Evolutionary conservation across 2,113 vertebrate species (phyloP).

Genomic region (Pagrus major): DNA sequence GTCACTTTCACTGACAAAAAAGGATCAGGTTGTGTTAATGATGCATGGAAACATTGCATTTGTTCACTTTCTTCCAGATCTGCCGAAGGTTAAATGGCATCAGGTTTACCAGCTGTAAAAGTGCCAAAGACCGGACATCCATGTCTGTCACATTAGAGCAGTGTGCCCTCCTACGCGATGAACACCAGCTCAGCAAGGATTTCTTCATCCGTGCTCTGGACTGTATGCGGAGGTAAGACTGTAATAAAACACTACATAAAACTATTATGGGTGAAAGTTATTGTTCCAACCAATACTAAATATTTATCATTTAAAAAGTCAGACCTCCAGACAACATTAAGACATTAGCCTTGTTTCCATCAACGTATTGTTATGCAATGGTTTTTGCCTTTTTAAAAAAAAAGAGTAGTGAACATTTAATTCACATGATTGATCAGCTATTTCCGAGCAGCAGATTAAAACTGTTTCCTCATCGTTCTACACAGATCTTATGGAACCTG

Average conservation of each 20-base stretch:
- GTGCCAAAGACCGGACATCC: slow-evolving; percentile 99
- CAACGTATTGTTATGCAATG: too few species aligned
- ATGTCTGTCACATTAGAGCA: slow-evolving; percentile 99
- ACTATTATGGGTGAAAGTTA: slow-evolving; percentile 57
- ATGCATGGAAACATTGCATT: background rate
- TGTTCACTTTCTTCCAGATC: slow-evolving; percentile 82
- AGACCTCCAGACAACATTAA: background rate
- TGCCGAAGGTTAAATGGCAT: slow-evolving; percentile 96
- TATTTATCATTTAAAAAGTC: background rate
- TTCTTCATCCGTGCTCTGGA: slow-evolving; percentile 95
- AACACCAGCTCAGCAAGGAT: slow-evolving; percentile 96
- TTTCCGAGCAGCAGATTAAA: too few species aligned
- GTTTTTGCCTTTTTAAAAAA: too few species aligned
- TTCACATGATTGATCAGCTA: too few species aligned
- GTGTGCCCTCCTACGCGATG: slow-evolving; percentile 93
- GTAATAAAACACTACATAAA: background rate
- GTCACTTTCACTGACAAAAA: background rate
- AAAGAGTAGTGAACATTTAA: too few species aligned
- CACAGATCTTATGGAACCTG: too few species aligned
- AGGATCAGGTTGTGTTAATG: background rate
- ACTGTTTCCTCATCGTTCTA: too few species aligned
- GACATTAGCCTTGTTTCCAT: too few species aligned
- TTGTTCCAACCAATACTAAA: slow-evolving; percentile 13
- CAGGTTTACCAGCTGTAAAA: slow-evolving; percentile 99
- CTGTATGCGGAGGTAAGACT: slow-evolving; percentile 96